Evolutionary conservation across 2,797 vertebrate species (phyloP).

Genomic region (Diceros bicornis): DNA sequence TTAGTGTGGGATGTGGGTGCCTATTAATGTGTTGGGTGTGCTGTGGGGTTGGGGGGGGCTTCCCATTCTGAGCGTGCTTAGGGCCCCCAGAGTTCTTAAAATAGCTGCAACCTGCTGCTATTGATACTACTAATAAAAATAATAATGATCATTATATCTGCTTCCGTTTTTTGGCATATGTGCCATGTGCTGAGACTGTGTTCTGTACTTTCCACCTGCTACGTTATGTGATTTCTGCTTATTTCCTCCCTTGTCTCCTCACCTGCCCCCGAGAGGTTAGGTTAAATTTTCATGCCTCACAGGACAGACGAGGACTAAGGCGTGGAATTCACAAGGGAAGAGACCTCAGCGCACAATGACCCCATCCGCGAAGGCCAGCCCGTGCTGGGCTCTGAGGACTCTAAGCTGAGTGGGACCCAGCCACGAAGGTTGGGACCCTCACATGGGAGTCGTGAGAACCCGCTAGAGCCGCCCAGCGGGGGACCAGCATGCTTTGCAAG

Average conservation of each 20-base stretch:
- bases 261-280: not conserved
- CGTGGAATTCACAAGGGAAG: not conserved
- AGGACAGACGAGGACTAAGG: not conserved
- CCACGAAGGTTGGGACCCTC: not conserved
- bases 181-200: accelerated
- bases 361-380: accelerated
- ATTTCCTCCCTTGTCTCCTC: not conserved
- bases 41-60: not conserved
- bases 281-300: not conserved
- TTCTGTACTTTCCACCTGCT: not conserved
- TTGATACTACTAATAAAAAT: not conserved
- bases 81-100: not conserved
- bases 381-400: not conserved
- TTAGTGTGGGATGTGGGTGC: not conserved
- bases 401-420: not conserved
- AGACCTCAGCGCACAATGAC: not conserved
- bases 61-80: not conserved
- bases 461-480: not conserved
- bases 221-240: conserved; percentile 9
- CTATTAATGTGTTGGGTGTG: accelerated
- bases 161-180: not conserved
- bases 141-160: too few species aligned
- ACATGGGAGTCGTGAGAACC: not conserved
- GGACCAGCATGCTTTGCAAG: not conserved
- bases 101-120: too few species aligned